phyloP scores from a whole-genome alignment of 2,888 invertebrate genomes.

The Crossocerus cetratus region DNA sequence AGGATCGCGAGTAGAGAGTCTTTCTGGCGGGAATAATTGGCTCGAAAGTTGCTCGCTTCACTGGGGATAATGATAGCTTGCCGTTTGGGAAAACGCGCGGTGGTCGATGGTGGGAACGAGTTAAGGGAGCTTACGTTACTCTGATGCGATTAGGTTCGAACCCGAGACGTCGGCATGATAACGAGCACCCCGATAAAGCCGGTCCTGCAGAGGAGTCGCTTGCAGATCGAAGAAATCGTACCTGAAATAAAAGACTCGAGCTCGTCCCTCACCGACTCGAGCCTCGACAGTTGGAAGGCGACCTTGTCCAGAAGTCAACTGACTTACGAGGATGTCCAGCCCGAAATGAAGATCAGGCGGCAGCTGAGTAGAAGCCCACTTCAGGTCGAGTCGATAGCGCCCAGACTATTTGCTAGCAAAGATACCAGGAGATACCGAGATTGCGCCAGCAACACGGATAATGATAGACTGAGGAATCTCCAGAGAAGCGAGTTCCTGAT shows the following conservation, averaged over 20 bases:
- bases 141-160: constrained; percentile 63
- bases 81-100: too few relatives aligned
- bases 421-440: constrained; percentile 50
- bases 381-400: constrained; percentile 53
- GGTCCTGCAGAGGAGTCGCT: constrained; percentile 44
- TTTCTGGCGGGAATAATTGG: neutral
- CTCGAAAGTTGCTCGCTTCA: neutral
- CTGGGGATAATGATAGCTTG: neutral
- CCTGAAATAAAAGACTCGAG: constrained; percentile 46
- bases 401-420: constrained; percentile 19
- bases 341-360: constrained; percentile 45
- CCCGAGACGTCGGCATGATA: constrained; percentile 69
- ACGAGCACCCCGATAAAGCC: constrained; percentile 67
- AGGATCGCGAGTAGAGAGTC: neutral
- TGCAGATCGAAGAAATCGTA: constrained; percentile 53
- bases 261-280: constrained; percentile 16
- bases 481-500: constrained; percentile 51
- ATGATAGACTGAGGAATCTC: constrained; percentile 21
- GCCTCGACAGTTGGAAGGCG: constrained; percentile 46
- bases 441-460: constrained; percentile 57
- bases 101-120: neutral
- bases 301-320: constrained; percentile 35
- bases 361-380: constrained; percentile 50
- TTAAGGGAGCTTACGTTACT: neutral
- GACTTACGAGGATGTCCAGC: constrained; percentile 43